Base-by-base conservation (phyloP, 2,797 vertebrate species). In the Hemitrygon akajei region DNA sequence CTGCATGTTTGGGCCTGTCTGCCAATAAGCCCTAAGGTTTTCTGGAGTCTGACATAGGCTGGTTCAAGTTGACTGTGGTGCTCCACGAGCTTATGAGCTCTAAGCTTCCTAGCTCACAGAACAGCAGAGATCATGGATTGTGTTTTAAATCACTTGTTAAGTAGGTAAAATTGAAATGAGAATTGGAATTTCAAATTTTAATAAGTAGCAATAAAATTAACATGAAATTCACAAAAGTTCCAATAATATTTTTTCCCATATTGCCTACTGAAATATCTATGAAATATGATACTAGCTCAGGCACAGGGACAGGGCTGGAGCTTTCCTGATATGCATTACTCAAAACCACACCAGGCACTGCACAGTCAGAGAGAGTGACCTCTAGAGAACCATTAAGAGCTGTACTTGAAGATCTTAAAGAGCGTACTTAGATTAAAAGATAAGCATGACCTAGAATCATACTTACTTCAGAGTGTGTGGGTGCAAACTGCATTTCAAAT, bases 401-500 rank as follows among this genome's bases (percentile, higher is more conserved):
- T 34, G 30, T 34, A 87, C 86, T 89, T 69, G 10, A 69, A 69
- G 60, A 34, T 58, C 20, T 66, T 20, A 37, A 22, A 89, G n/a
- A 89, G 16, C 66, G 60, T 69, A 89, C 34, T 69, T 69, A 69
- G 86, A 89, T 69, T 69, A 63, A 89, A 89, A 89, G 86, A 69
- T 89, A 89, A 66, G 16, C 60, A 89, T 69, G n/a, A 69, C 60
- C 63, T 69, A 89, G n/a, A 66, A 89, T 89, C 86, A 69, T 18
- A 20, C 86, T 69, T 89, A 89, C 69, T 89, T 22, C 86, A 89
- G 58, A 63, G 34, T 89, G 86, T 89, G 86, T 69, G 86, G 86
- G 86, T 89, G 86, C 60, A 89, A 89, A 69, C 60, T 89, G 60
- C 63, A 89, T 69, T 69, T 89, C 86, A 69, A 86, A 89, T 60